phyloP scores from a whole-genome alignment of 37 sponge, comb jelly and placozoan genomes.

The Cliona cf. orientalis region DNA sequence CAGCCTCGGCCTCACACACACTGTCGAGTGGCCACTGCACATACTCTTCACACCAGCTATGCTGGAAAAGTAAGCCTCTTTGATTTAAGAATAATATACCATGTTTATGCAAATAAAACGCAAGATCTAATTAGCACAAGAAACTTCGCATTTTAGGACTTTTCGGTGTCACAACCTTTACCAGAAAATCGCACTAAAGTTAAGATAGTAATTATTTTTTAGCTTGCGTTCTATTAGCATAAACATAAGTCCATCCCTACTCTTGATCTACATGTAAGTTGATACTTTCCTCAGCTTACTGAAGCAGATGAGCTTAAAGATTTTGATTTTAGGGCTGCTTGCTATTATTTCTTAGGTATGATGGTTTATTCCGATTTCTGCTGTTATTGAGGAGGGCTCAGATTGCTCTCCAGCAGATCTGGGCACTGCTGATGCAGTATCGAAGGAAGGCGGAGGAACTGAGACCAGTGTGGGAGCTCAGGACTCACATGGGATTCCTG shows the following conservation, averaged over 20 bases:
- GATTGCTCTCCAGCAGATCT: constrained; percentile 80
- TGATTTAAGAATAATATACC: too few species aligned
- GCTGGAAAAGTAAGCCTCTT: constrained; percentile 76
- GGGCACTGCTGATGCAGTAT: constrained; percentile 77
- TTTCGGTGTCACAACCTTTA: too few species aligned
- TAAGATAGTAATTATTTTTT: too few species aligned
- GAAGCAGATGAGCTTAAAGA: too few species aligned
- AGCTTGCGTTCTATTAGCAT: too few species aligned
- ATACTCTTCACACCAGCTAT: constrained; percentile 86
- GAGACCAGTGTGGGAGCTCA: constrained; percentile 73
- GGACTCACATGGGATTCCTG: constrained; percentile 92
- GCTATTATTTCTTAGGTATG: constrained; percentile 61
- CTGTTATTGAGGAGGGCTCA: constrained; percentile 74
- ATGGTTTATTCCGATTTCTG: constrained; percentile 83
- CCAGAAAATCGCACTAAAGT: too few species aligned
- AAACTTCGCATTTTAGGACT: too few species aligned
- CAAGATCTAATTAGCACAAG: too few species aligned
- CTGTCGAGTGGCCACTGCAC: constrained; percentile 88
- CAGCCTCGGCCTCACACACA: constrained; percentile 66
- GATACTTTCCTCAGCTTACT: too few species aligned
- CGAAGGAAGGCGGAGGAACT: constrained; percentile 18
- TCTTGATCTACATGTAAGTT: too few species aligned
- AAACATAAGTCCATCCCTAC: too few species aligned
- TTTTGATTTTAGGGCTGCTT: not conserved
- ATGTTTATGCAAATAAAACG: too few species aligned